These are phyloP conservation scores for Saguinus imperator DNA, from an alignment of 2,113 vertebrate genomes.

Conservation along the genomic window DNA sequence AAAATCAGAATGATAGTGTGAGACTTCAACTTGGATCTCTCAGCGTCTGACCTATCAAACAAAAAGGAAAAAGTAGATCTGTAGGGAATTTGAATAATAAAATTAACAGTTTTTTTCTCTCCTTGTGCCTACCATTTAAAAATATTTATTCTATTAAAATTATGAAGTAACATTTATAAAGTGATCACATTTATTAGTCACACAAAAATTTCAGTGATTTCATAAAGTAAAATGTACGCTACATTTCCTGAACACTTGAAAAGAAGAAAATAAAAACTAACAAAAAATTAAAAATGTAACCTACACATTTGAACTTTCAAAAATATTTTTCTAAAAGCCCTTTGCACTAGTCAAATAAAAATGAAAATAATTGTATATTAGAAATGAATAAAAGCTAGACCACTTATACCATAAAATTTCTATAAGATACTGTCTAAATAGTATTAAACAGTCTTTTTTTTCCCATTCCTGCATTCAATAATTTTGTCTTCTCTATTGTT, in stretches of 20 bases:
- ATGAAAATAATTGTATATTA: background rate
- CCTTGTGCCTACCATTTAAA: background rate
- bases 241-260: background rate
- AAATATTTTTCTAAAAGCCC: background rate
- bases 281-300: background rate
- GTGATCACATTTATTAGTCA: background rate
- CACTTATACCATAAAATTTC: background rate
- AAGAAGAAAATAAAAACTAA: background rate
- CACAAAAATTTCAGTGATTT: conserved; percentile 7
- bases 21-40: background rate
- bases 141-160: background rate
- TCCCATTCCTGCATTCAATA: too few relatives aligned
- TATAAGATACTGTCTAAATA: background rate
- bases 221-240: background rate
- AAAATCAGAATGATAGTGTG: background rate
- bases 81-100: too few relatives aligned
- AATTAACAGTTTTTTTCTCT: background rate
- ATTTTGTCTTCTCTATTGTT: too few relatives aligned
- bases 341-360: background rate
- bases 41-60: background rate
- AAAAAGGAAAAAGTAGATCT: background rate
- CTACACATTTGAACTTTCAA: background rate
- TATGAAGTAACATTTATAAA: background rate
- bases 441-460: background rate
- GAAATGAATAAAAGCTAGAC: background rate